Conservation (phyloP, 1,140 invertebrate species). For the Polyergus mexicanus region DNA sequence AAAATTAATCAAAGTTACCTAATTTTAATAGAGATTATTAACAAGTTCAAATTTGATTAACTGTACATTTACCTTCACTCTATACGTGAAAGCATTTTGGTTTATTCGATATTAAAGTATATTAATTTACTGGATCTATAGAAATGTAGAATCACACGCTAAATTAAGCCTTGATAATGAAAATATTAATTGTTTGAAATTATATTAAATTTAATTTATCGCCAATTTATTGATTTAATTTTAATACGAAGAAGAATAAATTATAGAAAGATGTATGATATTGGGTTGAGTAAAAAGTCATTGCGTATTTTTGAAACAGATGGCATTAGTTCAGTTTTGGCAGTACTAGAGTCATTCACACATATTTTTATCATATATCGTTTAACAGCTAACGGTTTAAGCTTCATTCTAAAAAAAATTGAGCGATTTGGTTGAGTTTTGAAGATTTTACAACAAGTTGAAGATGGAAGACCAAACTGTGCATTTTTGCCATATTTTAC, state of each 20-base stretch:
- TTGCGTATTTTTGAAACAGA: no score
- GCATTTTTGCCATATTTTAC: no score
- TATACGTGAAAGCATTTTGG: not conserved
- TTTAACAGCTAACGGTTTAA: no score
- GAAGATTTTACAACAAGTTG: no score
- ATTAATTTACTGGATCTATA: not conserved
- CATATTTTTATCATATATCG: no score
- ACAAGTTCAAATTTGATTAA: slow-evolving; percentile 11
- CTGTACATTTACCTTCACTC: slow-evolving; percentile 6
- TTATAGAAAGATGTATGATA: not conserved
- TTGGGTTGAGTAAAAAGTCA: no score
- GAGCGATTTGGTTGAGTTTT: no score
- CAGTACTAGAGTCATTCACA: no score
- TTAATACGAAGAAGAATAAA: not conserved
- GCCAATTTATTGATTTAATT: not conserved
- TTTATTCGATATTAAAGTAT: not conserved
- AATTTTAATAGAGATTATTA: slow-evolving; percentile 12
- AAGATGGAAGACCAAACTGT: no score
- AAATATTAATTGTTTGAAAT: slow-evolving; percentile 13
- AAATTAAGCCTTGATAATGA: not conserved
- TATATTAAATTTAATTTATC: not conserved
- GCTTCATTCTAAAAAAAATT: no score
- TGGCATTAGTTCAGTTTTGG: no score
- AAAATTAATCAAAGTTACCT: slow-evolving; percentile 36
- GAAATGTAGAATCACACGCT: not conserved